Percentiles rank a stretch among this genome's conserved stretches.
Evolutionary conservation across 2,888 invertebrate species (phyloP).

Genomic region (Zonitis immaculata): DNA sequence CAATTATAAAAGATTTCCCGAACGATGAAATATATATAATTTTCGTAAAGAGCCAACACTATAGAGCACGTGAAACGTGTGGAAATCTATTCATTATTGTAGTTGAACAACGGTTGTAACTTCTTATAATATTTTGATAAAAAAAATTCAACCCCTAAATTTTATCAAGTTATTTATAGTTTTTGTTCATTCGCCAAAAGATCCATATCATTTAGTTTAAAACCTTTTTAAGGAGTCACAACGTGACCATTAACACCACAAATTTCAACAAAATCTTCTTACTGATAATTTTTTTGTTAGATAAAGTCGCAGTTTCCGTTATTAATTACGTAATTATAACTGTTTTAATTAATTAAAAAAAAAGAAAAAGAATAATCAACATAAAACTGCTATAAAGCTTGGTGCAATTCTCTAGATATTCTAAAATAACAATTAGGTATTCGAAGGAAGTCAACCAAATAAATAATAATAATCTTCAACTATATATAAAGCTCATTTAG

Average conservation of each 20-base stretch:
- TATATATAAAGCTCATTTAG: no score
- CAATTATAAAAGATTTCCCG: slow-evolving; percentile 25
- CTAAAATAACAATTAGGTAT: slow-evolving; percentile 43
- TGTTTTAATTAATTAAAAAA: slow-evolving; percentile 41
- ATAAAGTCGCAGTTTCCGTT: slow-evolving; percentile 32
- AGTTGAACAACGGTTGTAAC: slow-evolving; percentile 24
- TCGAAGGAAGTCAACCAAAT: slow-evolving; percentile 38
- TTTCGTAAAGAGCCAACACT: slow-evolving; percentile 18
- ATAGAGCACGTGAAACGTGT: slow-evolving; percentile 12
- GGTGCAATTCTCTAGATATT: slow-evolving; percentile 36
- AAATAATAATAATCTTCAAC: slow-evolving; percentile 47
- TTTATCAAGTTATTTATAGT: not conserved
- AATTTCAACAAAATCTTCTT: slow-evolving; percentile 15
- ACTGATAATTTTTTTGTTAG: no score
- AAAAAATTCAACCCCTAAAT: no score
- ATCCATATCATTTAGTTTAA: slow-evolving; percentile 6
- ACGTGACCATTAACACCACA: slow-evolving; percentile 20
- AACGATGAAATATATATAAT: slow-evolving; percentile 24
- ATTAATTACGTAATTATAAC: slow-evolving; percentile 40
- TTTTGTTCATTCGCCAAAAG: not conserved
- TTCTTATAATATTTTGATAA: slow-evolving; percentile 26
- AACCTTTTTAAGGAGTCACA: slow-evolving; percentile 15
- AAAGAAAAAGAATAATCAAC: slow-evolving; percentile 41
- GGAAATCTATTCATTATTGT: slow-evolving; percentile 25
- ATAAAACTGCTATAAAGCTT: slow-evolving; percentile 36